phyloP scores from a whole-genome alignment of 2,113 vertebrate genomes.

The Talpa occidentalis region DNA sequence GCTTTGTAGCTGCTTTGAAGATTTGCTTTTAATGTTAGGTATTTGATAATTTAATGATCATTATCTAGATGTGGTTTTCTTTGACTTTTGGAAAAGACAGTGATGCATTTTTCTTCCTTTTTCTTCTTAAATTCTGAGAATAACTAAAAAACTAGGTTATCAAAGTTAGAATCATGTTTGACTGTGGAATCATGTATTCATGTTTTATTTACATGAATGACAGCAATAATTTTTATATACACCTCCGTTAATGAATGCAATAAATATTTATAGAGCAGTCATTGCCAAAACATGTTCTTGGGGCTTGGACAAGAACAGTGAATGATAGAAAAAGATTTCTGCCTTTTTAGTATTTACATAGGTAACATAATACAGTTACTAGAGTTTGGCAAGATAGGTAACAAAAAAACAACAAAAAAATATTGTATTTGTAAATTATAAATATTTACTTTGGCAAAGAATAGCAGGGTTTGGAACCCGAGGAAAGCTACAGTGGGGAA shows the following conservation, averaged over 20 bases:
- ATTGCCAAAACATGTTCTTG: background rate
- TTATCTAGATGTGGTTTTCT: background rate
- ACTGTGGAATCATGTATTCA: too few relatives aligned
- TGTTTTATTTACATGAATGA: too few relatives aligned
- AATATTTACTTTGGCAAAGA: background rate
- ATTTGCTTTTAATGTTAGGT: background rate
- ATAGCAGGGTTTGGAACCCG: too few relatives aligned
- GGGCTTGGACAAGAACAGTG: background rate
- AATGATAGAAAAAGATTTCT: background rate
- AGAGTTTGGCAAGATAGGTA: background rate
- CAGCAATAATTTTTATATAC: background rate
- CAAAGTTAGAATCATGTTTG: too few relatives aligned
- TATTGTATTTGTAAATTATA: background rate
- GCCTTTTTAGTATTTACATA: background rate
- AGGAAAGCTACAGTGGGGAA: rapidly evolving
- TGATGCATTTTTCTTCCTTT: background rate
- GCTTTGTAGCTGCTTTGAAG: background rate
- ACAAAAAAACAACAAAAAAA: background rate
- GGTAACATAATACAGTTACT: background rate
- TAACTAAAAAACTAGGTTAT: background rate
- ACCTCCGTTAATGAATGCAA: background rate
- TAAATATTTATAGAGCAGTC: background rate
- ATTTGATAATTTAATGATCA: background rate
- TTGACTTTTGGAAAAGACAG: background rate
- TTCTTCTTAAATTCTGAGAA: background rate